Percentiles rank a stretch among this genome's conserved stretches.
phyloP scores from a whole-genome alignment of 2,113 vertebrate genomes.

The Melanerpes aurifrons region DNA sequence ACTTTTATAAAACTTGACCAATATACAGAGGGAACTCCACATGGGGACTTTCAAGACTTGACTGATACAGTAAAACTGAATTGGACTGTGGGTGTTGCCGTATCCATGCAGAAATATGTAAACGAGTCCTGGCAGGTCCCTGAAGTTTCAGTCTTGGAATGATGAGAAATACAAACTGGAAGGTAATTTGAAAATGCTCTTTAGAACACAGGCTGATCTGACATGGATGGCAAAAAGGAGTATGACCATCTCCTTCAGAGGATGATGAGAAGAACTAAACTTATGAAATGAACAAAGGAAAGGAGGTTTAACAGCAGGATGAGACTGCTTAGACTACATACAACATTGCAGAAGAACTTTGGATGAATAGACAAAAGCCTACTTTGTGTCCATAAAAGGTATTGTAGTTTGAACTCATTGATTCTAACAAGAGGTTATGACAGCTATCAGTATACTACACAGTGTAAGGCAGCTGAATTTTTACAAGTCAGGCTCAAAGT shows the following conservation, averaged over 20 bases:
- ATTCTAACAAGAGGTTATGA: neutral
- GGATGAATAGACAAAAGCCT: neutral
- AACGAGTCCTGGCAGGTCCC: neutral
- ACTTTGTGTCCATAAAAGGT: neutral
- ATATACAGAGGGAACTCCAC: neutral
- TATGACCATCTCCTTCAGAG: neutral
- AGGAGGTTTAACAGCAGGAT: neutral
- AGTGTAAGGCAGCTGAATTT: neutral
- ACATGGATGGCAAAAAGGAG: neutral
- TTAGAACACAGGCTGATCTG: neutral
- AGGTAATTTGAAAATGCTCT: slow-evolving; percentile 46
- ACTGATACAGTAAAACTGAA: neutral
- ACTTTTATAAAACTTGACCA: neutral
- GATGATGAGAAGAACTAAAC: neutral
- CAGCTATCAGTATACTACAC: neutral
- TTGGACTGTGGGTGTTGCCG: neutral
- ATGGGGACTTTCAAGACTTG: neutral
- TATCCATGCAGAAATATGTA: neutral
- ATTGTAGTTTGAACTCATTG: neutral
- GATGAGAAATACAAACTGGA: slow-evolving; percentile 44
- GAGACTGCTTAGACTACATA: neutral
- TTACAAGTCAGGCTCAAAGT: neutral
- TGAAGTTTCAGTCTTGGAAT: neutral
- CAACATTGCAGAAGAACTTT: neutral
- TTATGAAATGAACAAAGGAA: neutral